Evolutionary conservation across 2,113 vertebrate genomes (phyloP).

Genomic region (Planiliza haematocheilus): DNA sequence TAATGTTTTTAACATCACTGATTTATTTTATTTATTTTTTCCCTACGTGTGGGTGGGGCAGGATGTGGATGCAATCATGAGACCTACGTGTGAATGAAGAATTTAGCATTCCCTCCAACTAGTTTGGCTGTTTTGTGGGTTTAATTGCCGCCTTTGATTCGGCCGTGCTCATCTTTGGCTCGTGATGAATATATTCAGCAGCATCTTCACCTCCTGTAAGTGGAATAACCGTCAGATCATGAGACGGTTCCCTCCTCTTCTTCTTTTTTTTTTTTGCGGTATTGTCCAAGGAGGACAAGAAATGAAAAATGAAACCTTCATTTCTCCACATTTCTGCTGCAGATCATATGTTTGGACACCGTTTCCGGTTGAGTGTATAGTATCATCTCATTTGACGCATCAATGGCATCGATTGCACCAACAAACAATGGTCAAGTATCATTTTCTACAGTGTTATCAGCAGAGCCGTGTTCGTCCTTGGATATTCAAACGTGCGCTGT

Average conservation of each 20-base stretch:
- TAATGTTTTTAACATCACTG: slow-evolving; percentile 61
- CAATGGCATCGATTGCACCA: slow-evolving; percentile 42
- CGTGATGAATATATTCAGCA: background rate
- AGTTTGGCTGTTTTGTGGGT: background rate
- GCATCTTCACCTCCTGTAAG: background rate
- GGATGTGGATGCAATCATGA: slow-evolving; percentile 37
- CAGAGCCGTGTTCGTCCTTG: background rate
- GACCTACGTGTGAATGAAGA: background rate
- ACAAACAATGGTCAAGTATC: slow-evolving; percentile 57
- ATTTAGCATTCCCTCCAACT: background rate
- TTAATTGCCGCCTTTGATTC: slow-evolving; percentile 22
- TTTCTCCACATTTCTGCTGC: slow-evolving; percentile 31
- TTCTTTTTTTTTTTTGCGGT: slow-evolving; percentile 12
- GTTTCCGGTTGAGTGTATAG: slow-evolving; percentile 30
- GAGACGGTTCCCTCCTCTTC: slow-evolving; percentile 1
- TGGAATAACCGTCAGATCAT: slow-evolving; percentile 10
- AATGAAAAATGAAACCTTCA: slow-evolving; percentile 39
- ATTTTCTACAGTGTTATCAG: slow-evolving; percentile 35
- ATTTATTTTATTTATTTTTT: slow-evolving; percentile 29
- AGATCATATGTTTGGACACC: slow-evolving; percentile 34
- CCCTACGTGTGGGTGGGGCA: slow-evolving; percentile 48
- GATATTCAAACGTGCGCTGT: no score
- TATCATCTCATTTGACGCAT: slow-evolving; percentile 27
- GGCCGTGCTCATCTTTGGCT: background rate
- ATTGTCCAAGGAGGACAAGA: background rate